Evolutionary conservation across 2,113 vertebrate species (phyloP), one percentile per base, ranked within the genome.

Genomic region (Pomatostomus ruficeps): DNA sequence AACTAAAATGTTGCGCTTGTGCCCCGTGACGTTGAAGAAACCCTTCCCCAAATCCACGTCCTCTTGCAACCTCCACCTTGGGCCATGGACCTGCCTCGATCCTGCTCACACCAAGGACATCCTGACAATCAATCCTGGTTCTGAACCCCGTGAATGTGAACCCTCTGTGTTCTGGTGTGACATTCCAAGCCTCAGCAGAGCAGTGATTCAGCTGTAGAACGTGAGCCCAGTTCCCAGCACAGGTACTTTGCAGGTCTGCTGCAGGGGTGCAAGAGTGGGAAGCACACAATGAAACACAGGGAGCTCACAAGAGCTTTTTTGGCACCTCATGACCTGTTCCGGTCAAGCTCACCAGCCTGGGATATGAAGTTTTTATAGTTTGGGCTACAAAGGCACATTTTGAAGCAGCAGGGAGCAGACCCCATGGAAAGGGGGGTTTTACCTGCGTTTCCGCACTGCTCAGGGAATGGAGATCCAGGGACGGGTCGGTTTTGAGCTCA

Each of bases 391-490:
- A 35, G 26, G 70, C 5, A 9, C 22, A 8, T 61, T 82, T 59
- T 35, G 33, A 54, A 45, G 14, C 6, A 43, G 31, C 58, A 79
- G 31, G 21, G 25, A 85, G 63, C 42, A 29, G 0, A 0, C 10
- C 28, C 14, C 33, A 29, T 0, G 0, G 24, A 74, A 55, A 15
- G 15, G 43, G 48, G 45, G 24, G 36, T 5, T n/a, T 98, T 95
- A 99, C 99, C 99, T 99, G 98, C 65, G 98, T 99, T 95, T 99
- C 99, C 7, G 98, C 97, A 40, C 99, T 99, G 98, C 99, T 99
- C 75, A 99, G 89, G 26, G 99, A 99, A 96, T 99, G 99, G 92
- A 98, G 98, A 95, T 99, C 99, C 63, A 98, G 95, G 0, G 98
- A 99, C 1, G 98, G 98, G 89, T 99, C 99, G 7, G 98, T 99